Base-by-base conservation (phyloP, 2,888 invertebrate genomes). In the Caenorhabditis becei region DNA sequence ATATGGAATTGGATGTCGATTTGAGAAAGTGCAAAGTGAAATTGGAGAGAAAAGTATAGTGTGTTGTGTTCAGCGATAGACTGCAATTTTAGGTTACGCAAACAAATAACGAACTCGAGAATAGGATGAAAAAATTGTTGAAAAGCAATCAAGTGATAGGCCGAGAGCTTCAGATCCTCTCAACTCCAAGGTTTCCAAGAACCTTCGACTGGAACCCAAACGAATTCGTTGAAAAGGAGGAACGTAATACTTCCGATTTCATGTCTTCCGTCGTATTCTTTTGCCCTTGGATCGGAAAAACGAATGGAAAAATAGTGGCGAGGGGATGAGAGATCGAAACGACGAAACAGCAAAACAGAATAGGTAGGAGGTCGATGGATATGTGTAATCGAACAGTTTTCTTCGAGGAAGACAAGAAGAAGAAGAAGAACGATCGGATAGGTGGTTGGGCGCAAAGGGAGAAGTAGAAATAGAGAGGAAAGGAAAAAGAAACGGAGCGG, bases 1-100 rank as follows among this genome's bases (percentile, higher is more conserved):
- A n/a, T n/a, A n/a, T n/a, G n/a, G n/a, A n/a, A n/a, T n/a, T n/a
- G n/a, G n/a, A n/a, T 24, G 10, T 53, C 23, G 7, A 53, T 16
- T 20, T 3, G 23, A 4, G 18, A 53, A 16, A 53, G 53, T 49
- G n/a, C n/a, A 11, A 49, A 49, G 4, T 49, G 49, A 49, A n/a
- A 11, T 37, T n/a, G 49, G 18, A 32, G 32, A 41, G 14, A 2
- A 47, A 47, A 47, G 47, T 47, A 18, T 47, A 18, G 47, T 47
- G 2, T 47, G 47, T 18, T 18, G n/a, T 54, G 54, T 16, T 28
- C 54, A 18, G 3, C 18, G 47, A 20, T 18, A 18, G 18, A 18
- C 18, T n/a, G 18, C 2, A 44, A 49, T 72, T 63, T 63, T 49
- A 18, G 72, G 72, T 72, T 72, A 72, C n/a, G 24, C 72, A 72